Evolutionary conservation across 2,888 invertebrate genomes (phyloP), one percentile per base, ranked within the genome.

Genomic region (Hypomecis punctinalis): DNA sequence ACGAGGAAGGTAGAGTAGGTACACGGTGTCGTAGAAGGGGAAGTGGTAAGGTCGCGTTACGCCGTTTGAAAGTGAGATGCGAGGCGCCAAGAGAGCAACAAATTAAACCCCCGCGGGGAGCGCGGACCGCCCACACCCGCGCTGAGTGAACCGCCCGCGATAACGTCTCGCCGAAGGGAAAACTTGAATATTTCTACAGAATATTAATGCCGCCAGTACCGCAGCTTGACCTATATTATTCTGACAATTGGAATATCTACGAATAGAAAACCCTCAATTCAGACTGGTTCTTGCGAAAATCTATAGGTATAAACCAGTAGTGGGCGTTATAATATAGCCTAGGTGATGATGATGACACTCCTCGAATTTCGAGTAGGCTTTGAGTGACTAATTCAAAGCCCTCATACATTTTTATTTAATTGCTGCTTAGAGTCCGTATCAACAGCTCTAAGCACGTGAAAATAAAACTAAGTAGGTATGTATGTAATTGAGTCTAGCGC

Each of bases 51-150:
- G 91, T 93, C 89, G 89, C 85, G 88, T 92, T 91, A 91, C 92
- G 86, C 87, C 89, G 89, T 90, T 90, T 90, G 92, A 89, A 92
- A 92, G 89, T 90, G 91, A 92, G 91, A 92, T 86, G 88, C 89
- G 88, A 89, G 90, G 92, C 90, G 92, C 89, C 92, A 90, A 88
- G 92, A 91, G 92, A 91, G 91, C 92, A 92, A 93, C 92, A 93
- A 93, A 93, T 93, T 93, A 93, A 91, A 91, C 89, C 89, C 89
- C 92, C 83, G 88, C 86, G 86, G 89, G 89, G 87, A 83, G 83
- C 76, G 74, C 79, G 80, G 70, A 66, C 86, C 86, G 82, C 88
- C 84, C 83, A 84, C 86, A 82, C 76, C 80, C 80, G 85, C 85
- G 88, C 80, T 88, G 89, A 90, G 87, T 88, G 87, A 77, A 80